Conservation (phyloP, 2,888 invertebrate species). For the Schizaphis graminum region DNA sequence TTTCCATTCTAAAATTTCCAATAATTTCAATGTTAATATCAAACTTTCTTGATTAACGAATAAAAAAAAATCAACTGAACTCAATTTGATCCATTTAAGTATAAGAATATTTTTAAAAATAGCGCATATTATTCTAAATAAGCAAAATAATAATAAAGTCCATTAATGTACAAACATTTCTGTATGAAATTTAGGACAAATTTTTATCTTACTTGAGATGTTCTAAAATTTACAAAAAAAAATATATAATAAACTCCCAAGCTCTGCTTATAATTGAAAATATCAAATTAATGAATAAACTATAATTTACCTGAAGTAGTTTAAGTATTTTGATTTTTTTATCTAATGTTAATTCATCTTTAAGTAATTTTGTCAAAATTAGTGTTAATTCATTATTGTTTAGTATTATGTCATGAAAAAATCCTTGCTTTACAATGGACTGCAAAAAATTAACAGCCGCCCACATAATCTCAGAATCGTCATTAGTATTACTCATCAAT, state of each 20-base stretch:
- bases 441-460: constrained; percentile 46
- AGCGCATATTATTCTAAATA: not conserved
- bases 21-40: not conserved
- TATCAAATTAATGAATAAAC: not conserved
- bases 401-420: not conserved
- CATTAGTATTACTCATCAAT: constrained; percentile 40
- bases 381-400: constrained; percentile 36
- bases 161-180: no score
- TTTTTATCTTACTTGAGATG: not conserved
- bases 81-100: not conserved
- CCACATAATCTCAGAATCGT: constrained; percentile 53
- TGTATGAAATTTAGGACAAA: not conserved
- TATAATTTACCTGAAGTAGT: constrained; percentile 54
- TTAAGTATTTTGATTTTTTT: constrained; percentile 57
- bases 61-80: not conserved
- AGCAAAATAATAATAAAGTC: not conserved
- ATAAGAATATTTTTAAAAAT: not conserved
- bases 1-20: not conserved
- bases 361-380: constrained; percentile 49
- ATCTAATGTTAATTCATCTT: constrained; percentile 44
- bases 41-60: not conserved
- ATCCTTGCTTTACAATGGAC: constrained; percentile 42
- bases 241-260: not conserved
- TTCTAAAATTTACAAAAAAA: not conserved
- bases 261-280: not conserved